Percentiles rank a stretch among this genome's conserved stretches.
Conservation (phyloP, 2,888 invertebrate genomes). For the Stenolophus ochropezus region DNA sequence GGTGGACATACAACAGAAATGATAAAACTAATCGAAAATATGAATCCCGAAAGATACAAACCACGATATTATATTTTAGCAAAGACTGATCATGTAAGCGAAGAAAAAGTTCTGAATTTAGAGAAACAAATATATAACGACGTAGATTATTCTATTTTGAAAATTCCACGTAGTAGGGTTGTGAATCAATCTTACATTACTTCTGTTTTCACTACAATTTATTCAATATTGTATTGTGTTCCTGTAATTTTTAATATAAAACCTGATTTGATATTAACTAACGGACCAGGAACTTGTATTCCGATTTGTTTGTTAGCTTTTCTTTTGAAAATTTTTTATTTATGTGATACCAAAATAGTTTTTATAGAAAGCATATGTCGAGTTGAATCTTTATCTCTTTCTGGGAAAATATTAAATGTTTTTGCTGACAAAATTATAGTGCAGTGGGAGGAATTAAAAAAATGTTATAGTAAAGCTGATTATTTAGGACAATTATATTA, state of each 20-base stretch:
- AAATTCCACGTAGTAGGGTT: constrained; percentile 89
- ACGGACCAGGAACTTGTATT: constrained; percentile 98
- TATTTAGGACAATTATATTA: constrained; percentile 86
- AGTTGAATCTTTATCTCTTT: constrained; percentile 90
- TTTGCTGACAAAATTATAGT: constrained; percentile 92
- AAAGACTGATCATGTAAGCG: constrained; percentile 85
- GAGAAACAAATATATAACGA: constrained; percentile 69
- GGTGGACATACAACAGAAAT: constrained; percentile 98
- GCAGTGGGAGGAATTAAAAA: constrained; percentile 90
- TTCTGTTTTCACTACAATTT: constrained; percentile 85
- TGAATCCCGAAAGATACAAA: constrained; percentile 79
- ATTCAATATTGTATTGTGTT: constrained; percentile 81
- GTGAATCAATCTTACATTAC: constrained; percentile 91
- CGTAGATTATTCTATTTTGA: constrained; percentile 74
- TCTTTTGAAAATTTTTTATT: constrained; percentile 80
- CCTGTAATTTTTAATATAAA: constrained; percentile 81
- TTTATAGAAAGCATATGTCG: constrained; percentile 97
- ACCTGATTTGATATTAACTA: constrained; percentile 91
- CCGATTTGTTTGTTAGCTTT: constrained; percentile 90
- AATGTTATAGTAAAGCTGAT: constrained; percentile 80
- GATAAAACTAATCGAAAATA: constrained; percentile 80
- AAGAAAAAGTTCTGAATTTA: constrained; percentile 78
- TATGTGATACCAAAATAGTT: constrained; percentile 83
- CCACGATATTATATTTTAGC: constrained; percentile 89
- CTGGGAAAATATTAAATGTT: constrained; percentile 89